Conservation (phyloP, 2,113 vertebrate species). For the Emydocephalus ijimae region DNA sequence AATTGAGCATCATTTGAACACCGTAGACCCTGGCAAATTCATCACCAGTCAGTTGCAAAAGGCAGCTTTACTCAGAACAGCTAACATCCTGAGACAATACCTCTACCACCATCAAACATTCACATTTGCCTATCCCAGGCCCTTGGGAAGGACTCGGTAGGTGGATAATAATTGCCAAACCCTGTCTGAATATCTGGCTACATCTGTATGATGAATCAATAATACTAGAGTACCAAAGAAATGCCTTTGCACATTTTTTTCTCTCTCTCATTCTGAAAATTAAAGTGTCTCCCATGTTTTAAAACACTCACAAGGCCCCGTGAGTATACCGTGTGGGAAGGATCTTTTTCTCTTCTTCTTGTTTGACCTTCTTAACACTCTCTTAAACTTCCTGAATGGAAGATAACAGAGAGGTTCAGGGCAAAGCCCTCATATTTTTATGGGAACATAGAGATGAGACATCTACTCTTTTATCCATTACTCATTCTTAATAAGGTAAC, state of each 20-base stretch:
- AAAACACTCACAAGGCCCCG: not conserved
- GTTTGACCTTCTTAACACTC: not conserved
- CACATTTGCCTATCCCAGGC: no score
- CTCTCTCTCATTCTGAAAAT: not conserved
- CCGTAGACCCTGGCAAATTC: no score
- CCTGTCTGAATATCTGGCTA: no score
- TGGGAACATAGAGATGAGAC: not conserved
- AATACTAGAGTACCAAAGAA: conserved; percentile 23
- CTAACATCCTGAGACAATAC: no score
- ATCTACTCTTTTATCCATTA: not conserved
- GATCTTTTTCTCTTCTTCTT: not conserved
- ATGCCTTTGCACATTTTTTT: not conserved
- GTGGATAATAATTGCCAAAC: no score
- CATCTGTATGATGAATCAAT: no score
- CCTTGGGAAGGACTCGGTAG: no score
- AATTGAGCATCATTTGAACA: no score
- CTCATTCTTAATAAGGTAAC: conserved; percentile 3
- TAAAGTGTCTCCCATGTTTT: not conserved
- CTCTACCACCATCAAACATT: no score
- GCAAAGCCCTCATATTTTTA: not conserved
- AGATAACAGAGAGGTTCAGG: not conserved
- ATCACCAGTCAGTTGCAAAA: no score
- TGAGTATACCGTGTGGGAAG: not conserved
- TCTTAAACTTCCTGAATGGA: not conserved
- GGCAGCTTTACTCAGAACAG: no score